A percentile compares a stretch with the other conserved stretches of the same genome.
These are phyloP conservation scores for Pilophorus perplexus DNA, from an alignment of 2,888 invertebrate genomes.

Conservation along the genomic window DNA sequence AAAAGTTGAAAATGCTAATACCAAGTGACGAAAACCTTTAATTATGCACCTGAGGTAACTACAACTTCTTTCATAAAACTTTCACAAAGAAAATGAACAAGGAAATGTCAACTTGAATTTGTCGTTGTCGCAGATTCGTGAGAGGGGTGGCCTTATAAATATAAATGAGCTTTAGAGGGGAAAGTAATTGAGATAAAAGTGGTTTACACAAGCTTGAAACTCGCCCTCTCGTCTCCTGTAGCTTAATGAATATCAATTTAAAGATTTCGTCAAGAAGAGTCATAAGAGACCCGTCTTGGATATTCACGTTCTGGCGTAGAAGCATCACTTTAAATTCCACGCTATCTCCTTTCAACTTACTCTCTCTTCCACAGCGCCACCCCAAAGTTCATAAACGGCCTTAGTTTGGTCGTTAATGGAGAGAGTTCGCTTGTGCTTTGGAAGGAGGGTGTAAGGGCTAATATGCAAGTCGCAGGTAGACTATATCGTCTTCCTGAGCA, in stretches of 20 bases:
- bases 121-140: slow-evolving; percentile 10
- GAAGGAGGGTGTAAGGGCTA: neutral
- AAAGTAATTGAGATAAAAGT: slow-evolving; percentile 23
- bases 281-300: neutral
- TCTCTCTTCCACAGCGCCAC: neutral
- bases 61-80: neutral
- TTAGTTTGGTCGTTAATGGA: neutral
- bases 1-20: no score
- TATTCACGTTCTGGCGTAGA: neutral
- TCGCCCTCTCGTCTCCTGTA: no score
- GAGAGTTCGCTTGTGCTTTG: neutral
- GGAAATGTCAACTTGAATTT: slow-evolving; percentile 4
- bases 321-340: neutral
- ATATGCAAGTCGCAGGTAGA: neutral
- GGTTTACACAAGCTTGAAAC: slow-evolving; percentile 18
- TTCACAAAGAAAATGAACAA: slow-evolving; percentile 7
- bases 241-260: slow-evolving; percentile 27
- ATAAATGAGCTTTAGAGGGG: slow-evolving; percentile 15
- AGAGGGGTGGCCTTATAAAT: slow-evolving; percentile 22
- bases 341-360: neutral
- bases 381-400: neutral
- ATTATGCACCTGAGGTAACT: no score
- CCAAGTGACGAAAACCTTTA: no score
- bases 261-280: neutral
- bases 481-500: slow-evolving; percentile 14